phyloP scores from a whole-genome alignment of 2,797 vertebrate species.

The Ambastaia sidthimunki region DNA sequence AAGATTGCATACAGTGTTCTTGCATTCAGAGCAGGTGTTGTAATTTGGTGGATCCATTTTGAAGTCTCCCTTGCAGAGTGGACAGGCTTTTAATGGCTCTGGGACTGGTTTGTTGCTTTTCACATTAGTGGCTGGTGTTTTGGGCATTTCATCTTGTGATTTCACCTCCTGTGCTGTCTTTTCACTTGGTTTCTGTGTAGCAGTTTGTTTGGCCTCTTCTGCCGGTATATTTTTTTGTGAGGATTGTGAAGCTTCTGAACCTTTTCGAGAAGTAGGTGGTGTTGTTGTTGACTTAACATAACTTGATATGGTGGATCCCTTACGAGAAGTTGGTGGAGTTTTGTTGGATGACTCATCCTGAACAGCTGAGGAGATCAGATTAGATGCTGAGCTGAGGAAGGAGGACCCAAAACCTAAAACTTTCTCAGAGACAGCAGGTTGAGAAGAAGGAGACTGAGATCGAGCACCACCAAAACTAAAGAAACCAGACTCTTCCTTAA shows the following conservation, averaged over 20 bases:
- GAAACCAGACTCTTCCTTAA: constrained; percentile 74
- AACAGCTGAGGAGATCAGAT: constrained; percentile 82
- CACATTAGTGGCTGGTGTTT: background rate
- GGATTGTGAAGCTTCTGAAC: constrained; percentile 40
- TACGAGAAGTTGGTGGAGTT: constrained; percentile 65
- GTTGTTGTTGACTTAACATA: constrained; percentile 69
- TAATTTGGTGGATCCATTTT: constrained; percentile 77
- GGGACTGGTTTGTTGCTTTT: background rate
- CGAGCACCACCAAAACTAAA: constrained; percentile 84
- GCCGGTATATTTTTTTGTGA: constrained; percentile 61
- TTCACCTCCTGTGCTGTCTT: constrained; percentile 61
- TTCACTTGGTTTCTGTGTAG: constrained; percentile 58
- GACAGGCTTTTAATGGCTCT: constrained; percentile 76
- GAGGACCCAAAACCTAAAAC: constrained; percentile 90
- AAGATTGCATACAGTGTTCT: constrained; percentile 86
- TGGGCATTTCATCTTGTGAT: constrained; percentile 36
- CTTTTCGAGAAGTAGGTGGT: constrained; percentile 66
- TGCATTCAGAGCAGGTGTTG: constrained; percentile 91
- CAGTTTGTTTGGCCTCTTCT: constrained; percentile 24
- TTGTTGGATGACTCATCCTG: constrained; percentile 73
- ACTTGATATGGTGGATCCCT: constrained; percentile 61
- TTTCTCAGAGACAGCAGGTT: constrained; percentile 84
- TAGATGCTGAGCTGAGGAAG: constrained; percentile 87
- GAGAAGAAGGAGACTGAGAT: constrained; percentile 77
- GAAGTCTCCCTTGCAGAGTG: constrained; percentile 84